Evolutionary conservation across 1,140 invertebrate species (phyloP).

Genomic region (Leptonema lineaticorne): DNA sequence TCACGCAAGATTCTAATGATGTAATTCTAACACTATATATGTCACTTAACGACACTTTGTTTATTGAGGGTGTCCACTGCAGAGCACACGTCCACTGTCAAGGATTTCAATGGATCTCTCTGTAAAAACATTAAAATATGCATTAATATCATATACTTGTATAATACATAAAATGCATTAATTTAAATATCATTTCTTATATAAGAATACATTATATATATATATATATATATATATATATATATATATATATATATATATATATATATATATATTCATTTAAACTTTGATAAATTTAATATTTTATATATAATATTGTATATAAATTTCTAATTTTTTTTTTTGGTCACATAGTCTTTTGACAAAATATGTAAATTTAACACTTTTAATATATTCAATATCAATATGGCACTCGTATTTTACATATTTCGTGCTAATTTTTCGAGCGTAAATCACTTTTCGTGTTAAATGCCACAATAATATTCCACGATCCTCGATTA

Average conservation of each 20-base stretch:
- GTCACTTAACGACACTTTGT: slow-evolving; percentile 25
- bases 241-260: neutral
- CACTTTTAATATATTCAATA: neutral
- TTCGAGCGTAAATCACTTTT: too few species aligned
- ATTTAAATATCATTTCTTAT: neutral
- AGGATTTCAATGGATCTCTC: neutral
- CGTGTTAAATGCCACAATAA: too few species aligned
- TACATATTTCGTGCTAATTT: too few species aligned
- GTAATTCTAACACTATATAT: slow-evolving; percentile 11
- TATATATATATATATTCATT: neutral
- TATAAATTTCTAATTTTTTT: too few species aligned
- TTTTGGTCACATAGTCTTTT: too few species aligned
- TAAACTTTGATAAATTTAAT: neutral
- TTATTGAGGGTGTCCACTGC: slow-evolving; percentile 1
- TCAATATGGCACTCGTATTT: neutral
- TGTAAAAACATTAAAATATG: neutral
- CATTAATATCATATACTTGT: neutral
- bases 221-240: neutral
- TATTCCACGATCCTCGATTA: too few species aligned
- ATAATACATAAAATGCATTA: neutral
- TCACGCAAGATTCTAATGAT: neutral
- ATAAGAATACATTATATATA: neutral
- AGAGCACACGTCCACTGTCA: slow-evolving; percentile 10
- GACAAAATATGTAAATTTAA: too few species aligned
- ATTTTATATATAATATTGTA: neutral